These are phyloP conservation scores for Xenus cinereus DNA, from an alignment of 2,113 vertebrate species.

Conservation along the genomic window DNA sequence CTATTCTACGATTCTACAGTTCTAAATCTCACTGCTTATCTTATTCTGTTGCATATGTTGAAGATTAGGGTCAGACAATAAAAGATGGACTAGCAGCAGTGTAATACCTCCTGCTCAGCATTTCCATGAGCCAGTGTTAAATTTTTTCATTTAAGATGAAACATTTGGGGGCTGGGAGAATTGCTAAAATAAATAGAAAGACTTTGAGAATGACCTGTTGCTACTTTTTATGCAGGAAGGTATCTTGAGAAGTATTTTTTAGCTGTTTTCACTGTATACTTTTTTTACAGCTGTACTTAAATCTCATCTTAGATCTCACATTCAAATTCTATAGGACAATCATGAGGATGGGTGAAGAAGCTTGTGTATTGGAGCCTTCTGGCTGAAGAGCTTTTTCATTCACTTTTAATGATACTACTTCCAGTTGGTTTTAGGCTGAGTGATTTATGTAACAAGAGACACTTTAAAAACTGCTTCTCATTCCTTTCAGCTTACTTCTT, in stretches of 20 bases:
- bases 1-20: neutral
- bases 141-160: neutral
- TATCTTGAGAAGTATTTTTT: neutral
- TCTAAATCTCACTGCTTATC: neutral
- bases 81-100: neutral
- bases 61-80: neutral
- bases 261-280: neutral
- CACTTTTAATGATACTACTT: conserved; percentile 2
- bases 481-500: conserved; percentile 21
- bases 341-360: neutral
- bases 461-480: neutral
- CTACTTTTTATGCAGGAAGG: neutral
- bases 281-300: neutral
- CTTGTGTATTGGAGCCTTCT: neutral
- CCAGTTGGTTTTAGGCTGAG: neutral
- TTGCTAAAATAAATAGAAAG: neutral
- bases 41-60: neutral
- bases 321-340: neutral
- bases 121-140: neutral
- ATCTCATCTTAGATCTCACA: neutral
- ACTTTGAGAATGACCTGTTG: neutral
- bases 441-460: neutral
- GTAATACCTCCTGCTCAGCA: neutral
- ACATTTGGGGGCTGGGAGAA: neutral
- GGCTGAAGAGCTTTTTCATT: neutral